Conservation (phyloP, 2,113 vertebrate genomes). For the Cinclus mexicanus region DNA sequence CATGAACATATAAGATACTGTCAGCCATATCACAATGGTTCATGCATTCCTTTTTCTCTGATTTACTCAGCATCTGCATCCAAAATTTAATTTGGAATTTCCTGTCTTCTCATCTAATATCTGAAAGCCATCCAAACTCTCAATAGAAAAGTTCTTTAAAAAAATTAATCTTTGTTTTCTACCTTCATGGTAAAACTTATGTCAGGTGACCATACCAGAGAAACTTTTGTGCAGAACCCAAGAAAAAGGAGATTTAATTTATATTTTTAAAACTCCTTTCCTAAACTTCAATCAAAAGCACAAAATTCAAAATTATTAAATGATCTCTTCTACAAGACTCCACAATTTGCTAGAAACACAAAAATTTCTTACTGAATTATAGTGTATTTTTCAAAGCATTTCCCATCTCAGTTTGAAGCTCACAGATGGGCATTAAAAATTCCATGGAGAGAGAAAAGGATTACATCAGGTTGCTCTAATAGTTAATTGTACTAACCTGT, state of each 20-base stretch:
- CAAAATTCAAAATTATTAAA: not conserved
- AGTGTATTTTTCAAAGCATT: not conserved
- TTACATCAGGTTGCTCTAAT: not conserved
- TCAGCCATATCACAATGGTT: not conserved
- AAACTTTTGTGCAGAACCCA: not conserved
- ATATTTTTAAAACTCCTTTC: not conserved
- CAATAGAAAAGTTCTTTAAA: not conserved
- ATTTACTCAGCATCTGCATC: not conserved
- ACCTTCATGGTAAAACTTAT: not conserved
- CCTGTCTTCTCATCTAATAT: not conserved
- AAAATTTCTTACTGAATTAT: not conserved
- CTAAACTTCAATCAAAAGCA: not conserved
- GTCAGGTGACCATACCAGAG: not conserved
- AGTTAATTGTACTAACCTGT: not conserved
- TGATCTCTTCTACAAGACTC: not conserved
- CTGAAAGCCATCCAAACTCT: not conserved
- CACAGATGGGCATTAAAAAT: not conserved
- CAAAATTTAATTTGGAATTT: not conserved
- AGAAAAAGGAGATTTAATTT: not conserved
- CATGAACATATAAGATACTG: not conserved
- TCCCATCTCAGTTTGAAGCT: not conserved
- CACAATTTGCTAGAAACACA: not conserved
- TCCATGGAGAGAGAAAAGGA: not conserved
- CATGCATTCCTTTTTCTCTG: not conserved
- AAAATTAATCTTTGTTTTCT: not conserved